Evolutionary conservation across 2,797 vertebrate species (phyloP).

Genomic region (Poecilia gillii): DNA sequence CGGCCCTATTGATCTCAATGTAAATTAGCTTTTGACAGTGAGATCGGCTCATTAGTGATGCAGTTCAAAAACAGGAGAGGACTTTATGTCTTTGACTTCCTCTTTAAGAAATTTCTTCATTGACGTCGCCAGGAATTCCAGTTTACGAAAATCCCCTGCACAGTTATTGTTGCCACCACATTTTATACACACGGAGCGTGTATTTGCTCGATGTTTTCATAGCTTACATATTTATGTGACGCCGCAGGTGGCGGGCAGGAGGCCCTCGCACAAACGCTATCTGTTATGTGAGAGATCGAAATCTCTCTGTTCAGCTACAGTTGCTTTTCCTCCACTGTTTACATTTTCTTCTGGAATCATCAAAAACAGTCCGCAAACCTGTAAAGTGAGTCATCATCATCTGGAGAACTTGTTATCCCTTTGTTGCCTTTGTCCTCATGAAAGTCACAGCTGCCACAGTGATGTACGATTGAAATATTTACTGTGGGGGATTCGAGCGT

Average conservation of each 20-base stretch:
- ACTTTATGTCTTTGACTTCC: not conserved
- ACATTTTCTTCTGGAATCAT: conserved; percentile 55
- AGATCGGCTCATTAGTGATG: not conserved
- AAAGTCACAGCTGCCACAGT: conserved; percentile 64
- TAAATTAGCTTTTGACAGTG: not conserved
- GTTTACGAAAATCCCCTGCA: conserved; percentile 24
- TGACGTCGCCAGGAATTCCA: not conserved
- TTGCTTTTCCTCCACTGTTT: conserved; percentile 38
- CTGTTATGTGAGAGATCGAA: conserved; percentile 31
- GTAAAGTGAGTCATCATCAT: conserved; percentile 66
- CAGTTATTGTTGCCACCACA: conserved; percentile 19
- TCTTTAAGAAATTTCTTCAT: not conserved
- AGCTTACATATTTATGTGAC: conserved; percentile 51
- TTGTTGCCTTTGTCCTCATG: conserved; percentile 53
- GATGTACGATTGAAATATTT: conserved; percentile 59
- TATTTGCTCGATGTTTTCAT: conserved; percentile 22
- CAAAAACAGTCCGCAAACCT: conserved; percentile 61
- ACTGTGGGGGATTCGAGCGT: conserved; percentile 38
- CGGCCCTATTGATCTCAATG: not conserved
- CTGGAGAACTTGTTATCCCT: conserved; percentile 49
- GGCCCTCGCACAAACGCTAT: conserved; percentile 35
- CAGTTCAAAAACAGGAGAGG: not conserved
- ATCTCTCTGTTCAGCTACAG: conserved; percentile 32
- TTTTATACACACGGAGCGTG: conserved; percentile 16
- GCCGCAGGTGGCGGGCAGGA: conserved; percentile 44